phyloP scores from a whole-genome alignment of 1,140 invertebrate genomes.

The Aethina tumida region DNA sequence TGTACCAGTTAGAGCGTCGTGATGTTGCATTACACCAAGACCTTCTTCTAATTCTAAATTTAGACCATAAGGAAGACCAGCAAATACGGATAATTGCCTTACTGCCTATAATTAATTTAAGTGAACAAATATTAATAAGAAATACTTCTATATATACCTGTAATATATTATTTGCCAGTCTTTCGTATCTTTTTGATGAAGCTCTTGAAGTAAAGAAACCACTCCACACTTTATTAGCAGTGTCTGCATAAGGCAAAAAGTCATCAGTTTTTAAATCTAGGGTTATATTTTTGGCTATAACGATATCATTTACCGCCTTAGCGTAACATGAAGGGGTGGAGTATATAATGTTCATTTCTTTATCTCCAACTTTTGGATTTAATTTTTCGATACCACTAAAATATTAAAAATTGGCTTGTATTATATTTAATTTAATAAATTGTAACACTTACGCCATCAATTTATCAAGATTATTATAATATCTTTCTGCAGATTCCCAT shows the following conservation, averaged over 20 bases:
- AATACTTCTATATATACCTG: conserved; percentile 38
- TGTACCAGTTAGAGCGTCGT: conserved; percentile 57
- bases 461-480: conserved; percentile 62
- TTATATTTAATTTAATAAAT: neutral
- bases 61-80: conserved; percentile 2
- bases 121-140: neutral
- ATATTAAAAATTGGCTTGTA: conserved; percentile 21
- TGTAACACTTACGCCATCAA: conserved; percentile 53
- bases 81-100: conserved; percentile 24
- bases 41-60: conserved; percentile 35
- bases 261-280: conserved; percentile 31
- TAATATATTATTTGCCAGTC: conserved; percentile 54
- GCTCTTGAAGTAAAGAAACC: conserved; percentile 73
- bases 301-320: conserved; percentile 44
- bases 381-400: conserved; percentile 46
- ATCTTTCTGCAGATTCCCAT: conserved; percentile 45
- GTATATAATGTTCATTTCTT: conserved; percentile 61
- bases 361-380: no score
- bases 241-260: conserved; percentile 88
- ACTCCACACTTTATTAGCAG: conserved; percentile 75
- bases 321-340: conserved; percentile 70
- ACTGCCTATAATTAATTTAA: conserved; percentile 15
- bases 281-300: conserved; percentile 17
- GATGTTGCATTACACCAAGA: conserved; percentile 60
- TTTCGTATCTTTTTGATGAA: conserved; percentile 52